Evolutionary conservation across 2,888 invertebrate species (phyloP).

Genomic region (Therioaphis trifolii): DNA sequence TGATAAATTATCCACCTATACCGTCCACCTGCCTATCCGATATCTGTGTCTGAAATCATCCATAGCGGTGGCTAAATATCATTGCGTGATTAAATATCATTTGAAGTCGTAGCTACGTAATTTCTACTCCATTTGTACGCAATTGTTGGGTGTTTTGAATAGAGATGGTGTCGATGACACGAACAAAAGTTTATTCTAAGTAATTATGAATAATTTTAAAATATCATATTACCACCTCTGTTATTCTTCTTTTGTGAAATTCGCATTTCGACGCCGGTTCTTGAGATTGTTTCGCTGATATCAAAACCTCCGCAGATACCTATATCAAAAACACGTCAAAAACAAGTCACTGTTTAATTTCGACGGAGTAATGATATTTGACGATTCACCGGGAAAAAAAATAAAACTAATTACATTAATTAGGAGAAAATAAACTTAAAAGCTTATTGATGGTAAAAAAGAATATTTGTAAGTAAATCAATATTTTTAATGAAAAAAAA

Average conservation of each 20-base stretch:
- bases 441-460: too few species aligned
- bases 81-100: background rate
- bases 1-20: too few species aligned
- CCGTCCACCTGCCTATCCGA: too few species aligned
- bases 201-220: background rate
- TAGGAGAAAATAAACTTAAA: background rate
- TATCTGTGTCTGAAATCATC: background rate
- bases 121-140: conserved; percentile 1
- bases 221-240: background rate
- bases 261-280: background rate
- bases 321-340: conserved; percentile 9
- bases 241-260: background rate
- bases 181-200: background rate
- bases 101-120: background rate
- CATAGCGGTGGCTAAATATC: background rate
- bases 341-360: background rate
- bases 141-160: background rate
- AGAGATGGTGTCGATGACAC: background rate
- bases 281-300: background rate
- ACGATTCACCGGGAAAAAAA: background rate
- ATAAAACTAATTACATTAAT: background rate
- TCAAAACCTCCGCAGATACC: background rate
- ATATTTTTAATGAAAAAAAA: too few species aligned
- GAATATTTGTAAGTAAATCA: too few species aligned
- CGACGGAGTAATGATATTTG: background rate